Evolutionary conservation across 2,113 vertebrate genomes (phyloP).

Genomic region (Lagopus leucura): DNA sequence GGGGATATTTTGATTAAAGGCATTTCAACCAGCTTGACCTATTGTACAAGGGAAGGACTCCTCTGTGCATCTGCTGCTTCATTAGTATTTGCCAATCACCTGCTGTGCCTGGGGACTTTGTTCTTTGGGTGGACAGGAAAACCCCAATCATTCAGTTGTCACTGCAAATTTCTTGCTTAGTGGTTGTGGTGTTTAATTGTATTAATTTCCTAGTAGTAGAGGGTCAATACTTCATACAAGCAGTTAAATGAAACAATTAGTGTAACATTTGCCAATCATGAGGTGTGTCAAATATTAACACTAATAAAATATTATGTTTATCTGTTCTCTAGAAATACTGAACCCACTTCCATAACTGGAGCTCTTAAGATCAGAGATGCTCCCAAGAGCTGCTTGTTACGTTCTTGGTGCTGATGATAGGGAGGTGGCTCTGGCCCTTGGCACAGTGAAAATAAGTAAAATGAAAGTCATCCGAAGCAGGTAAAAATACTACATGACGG

Average conservation of each 20-base stretch:
- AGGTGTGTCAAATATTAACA: not conserved
- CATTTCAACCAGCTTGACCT: not conserved
- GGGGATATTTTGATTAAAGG: not conserved
- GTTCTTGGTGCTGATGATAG: not conserved
- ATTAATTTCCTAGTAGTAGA: conserved; percentile 4
- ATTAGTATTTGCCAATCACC: not conserved
- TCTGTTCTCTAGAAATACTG: not conserved
- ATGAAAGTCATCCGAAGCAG: not conserved
- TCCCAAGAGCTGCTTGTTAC: not conserved
- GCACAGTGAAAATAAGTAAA: not conserved
- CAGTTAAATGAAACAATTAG: conserved; percentile 13
- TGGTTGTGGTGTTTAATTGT: not conserved
- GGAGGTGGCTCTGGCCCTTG: not conserved
- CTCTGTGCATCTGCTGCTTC: not conserved
- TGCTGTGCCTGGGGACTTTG: not conserved
- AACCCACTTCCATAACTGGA: not conserved
- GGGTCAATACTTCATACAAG: not conserved
- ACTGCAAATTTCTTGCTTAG: not conserved
- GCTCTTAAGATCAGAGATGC: not conserved
- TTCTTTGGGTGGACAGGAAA: conserved; percentile 24
- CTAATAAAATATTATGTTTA: not conserved
- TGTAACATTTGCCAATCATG: not conserved
- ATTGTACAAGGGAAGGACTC: not conserved
- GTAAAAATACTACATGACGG: not conserved
- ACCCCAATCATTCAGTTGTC: not conserved